Evolutionary conservation across 2,113 vertebrate species (phyloP), one percentile per base, ranked within the genome.

Genomic region (Ia io): DNA sequence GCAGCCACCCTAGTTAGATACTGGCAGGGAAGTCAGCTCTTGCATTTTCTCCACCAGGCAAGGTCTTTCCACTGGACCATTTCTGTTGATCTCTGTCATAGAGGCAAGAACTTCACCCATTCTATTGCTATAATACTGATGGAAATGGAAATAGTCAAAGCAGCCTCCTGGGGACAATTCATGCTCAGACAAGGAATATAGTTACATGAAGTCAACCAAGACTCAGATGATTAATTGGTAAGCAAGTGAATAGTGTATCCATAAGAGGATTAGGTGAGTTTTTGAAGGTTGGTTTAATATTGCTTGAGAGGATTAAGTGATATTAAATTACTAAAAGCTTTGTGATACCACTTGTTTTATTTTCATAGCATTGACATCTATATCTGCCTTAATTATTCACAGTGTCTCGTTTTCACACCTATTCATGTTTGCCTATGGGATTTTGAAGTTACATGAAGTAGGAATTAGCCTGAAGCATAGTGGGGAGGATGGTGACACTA

Each of bases 261-360:
- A 40, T 49, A 14, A 80, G 5, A 67, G 32, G 8, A 74, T n/a
- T 79, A 59, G 32, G 22, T 51, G 17, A 79, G 37, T 56, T 79
- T 86, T 40, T 73, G 71, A 74, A 37, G 42, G 8, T 37, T 84
- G 44, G 17, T n/a, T 78, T 80, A 51, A 6, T 51, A n/a, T 37
- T 47, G 78, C 70, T 23, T 51, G 84, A 53, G 23, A 61, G 6
- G 35, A 88, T 79, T 59, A 56, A 47, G n/a, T 88, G 13, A 74
- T 47, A 40, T 91, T 78, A 88, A 92, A 80, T 84, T 74, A 93
- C 32, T 71, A 95, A 61, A 84, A 74, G 11, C 4, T 16, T 90
- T 44, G n/a, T 74, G 84, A 76, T 44, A 78, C 1, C 17, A 32
- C 49, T 74, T 40, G 30, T 25, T 93, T 84, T 84, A 69, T 91